Evolutionary conservation across 2,888 invertebrate species (phyloP).

Genomic region (Phasia obesa): DNA sequence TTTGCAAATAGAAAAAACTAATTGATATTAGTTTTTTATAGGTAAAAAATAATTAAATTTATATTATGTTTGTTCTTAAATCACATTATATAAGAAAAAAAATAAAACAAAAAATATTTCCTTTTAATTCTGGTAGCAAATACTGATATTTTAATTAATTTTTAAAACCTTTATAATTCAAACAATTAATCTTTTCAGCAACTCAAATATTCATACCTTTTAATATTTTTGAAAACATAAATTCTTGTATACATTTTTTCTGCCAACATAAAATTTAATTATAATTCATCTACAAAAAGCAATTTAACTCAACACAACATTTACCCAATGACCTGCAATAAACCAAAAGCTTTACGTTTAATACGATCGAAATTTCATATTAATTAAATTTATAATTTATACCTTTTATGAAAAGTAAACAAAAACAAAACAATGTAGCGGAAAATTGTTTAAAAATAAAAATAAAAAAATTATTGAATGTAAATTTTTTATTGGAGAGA

Average conservation of each 20-base stretch:
- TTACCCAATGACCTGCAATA: constrained; percentile 35
- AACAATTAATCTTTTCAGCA: background rate
- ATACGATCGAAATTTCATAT: constrained; percentile 13
- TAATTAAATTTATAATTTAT: constrained; percentile 40
- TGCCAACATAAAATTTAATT: constrained; percentile 26
- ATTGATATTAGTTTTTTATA: no score
- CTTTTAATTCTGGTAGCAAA: no score
- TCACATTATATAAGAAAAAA: no score
- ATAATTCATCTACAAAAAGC: constrained; percentile 13
- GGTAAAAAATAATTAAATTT: no score
- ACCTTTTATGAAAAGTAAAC: constrained; percentile 3
- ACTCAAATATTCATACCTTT: background rate
- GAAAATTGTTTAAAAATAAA: background rate
- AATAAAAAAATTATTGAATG: background rate
- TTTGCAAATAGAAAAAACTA: background rate
- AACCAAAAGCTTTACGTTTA: background rate
- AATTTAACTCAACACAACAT: background rate
- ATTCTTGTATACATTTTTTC: background rate
- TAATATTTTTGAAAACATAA: constrained; percentile 1
- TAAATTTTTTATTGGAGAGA: background rate
- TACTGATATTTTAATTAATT: background rate
- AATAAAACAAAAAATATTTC: no score
- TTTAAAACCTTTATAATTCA: background rate
- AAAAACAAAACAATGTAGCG: background rate
- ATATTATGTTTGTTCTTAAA: no score